Conservation (phyloP, 2,113 vertebrate genomes). For the Neolamprologus devosi region DNA sequence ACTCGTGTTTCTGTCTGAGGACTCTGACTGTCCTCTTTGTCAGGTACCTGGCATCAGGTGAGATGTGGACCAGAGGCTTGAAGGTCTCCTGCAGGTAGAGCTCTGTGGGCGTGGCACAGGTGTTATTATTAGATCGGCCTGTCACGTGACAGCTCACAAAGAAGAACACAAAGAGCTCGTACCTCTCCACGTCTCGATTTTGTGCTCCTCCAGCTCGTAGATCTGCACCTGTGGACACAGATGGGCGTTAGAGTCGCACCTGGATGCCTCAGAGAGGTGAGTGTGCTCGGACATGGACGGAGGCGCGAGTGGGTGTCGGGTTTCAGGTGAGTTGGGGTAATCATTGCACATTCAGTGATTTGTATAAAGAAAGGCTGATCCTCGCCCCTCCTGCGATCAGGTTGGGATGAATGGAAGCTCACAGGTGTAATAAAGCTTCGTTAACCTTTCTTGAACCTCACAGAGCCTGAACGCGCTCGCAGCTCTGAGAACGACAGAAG, state of each 20-base stretch:
- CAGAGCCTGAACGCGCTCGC: background rate
- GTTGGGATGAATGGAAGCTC: background rate
- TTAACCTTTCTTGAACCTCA: background rate
- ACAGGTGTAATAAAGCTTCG: background rate
- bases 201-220: slow-evolving; percentile 97
- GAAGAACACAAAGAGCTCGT: background rate
- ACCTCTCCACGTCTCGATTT: slow-evolving; percentile 98
- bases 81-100: slow-evolving; percentile 99
- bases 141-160: background rate
- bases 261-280: background rate
- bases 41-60: slow-evolving; percentile 90
- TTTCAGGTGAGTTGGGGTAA: background rate
- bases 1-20: background rate
- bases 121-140: background rate
- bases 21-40: background rate
- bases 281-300: background rate
- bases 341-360: background rate
- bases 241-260: background rate
- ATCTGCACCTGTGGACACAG: slow-evolving; percentile 85
- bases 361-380: background rate
- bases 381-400: background rate
- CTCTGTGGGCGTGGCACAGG: slow-evolving; percentile 64
- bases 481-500: background rate
- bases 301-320: fast-evolving
- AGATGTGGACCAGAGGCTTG: slow-evolving; percentile 97